Base-by-base conservation (phyloP, 1,140 invertebrate species). In the Diprion similis region DNA sequence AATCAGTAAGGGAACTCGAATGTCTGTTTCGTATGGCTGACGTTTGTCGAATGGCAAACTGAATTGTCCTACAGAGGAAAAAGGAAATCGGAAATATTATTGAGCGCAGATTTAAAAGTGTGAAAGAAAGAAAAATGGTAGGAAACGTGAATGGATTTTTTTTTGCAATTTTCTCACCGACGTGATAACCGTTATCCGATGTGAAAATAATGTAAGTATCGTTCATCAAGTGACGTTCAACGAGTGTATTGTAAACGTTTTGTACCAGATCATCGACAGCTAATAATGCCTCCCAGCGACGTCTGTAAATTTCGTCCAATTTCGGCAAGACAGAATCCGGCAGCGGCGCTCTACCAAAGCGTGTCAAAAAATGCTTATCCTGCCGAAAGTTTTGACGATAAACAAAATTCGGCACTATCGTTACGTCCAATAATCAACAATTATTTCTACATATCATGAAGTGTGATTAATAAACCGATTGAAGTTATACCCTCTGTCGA, bases 151-250 rank as follows among this genome's bases (percentile, higher is more conserved):
- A 37, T 37, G 24, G 2, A 3, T 6, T 37, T 37, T 37, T 24
- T 37, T 37, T 37, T 37, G 24, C 24, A 37, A 37, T 37, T 37
- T 37, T 37, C 81, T 85, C 88, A 93, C 95, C 95, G 80, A 97
- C 88, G 88, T 97, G 96, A 86, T 93, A 97, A 68, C 96, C 96
- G 89, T 97, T 96, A 83, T 98, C 96, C 0, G 95, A 96, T 0
- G 95, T 94, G 78, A 93, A 95, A 67, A 97, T 92, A 0, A 97
- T 82, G 80, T 94, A 96, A 6, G 96, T 97, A 78, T 95, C 90
- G 8, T 94, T 85, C 8, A 96, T 81, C 2, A 92, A 59, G 9
- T 89, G 81, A 15, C 87, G 83, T 4, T 84, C 76, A 65, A 91
- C 86, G 64, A 96, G 82, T 24, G 88, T 81, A 1, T 87, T 78